Base-by-base conservation (phyloP, 2,797 vertebrate species). In the Pangasius krempfi region DNA sequence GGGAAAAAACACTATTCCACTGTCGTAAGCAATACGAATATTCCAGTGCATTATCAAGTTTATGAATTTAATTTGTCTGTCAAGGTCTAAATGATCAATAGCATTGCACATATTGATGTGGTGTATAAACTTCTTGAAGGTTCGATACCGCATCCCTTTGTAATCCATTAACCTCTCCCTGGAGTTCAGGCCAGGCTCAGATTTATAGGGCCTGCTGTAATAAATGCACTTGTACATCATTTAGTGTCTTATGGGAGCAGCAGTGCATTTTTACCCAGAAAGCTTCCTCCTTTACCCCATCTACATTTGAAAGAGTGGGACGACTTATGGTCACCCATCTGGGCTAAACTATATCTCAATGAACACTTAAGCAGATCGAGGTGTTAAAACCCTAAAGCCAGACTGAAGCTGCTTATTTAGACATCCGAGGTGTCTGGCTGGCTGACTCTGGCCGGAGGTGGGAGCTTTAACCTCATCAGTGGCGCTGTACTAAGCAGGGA, bases 161-260 rank as follows among this genome's bases (percentile, higher is more conserved):
- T 97, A 96, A 97, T 97, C 96, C 96, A 97, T 97, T 96, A 96
- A 96, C 96, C 96, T 97, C 96, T 96, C 96, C 95, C 95, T 93
- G 94, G 96, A 97, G 96, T 96, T 96, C 95, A 96, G 94, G 93
- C 95, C 95, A 94, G 94, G 95, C 95, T 95, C 94, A 96, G 95
- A 97, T 97, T 97, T 97, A 97, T 97, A 95, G 94, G 93, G 94
- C 94, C 94, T 93, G 91, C 94, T 94, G 95, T 97, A 96, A 96
- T 97, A 96, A 97, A 97, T 97, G 95, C 93, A 94, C 96, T 95
- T 96, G 95, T 96, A 95, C 96, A 96, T 97, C 96, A 96, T 96
- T 96, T 96, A 96, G 95, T 93, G 95, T 96, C 96, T 96, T 94
- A 66, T 90, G 96, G 95, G 95, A 96, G 94, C 94, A 94, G 93